These are phyloP conservation scores for Enteromius anoplus DNA, from an alignment of 2,797 vertebrate genomes.

Conservation along the genomic window DNA sequence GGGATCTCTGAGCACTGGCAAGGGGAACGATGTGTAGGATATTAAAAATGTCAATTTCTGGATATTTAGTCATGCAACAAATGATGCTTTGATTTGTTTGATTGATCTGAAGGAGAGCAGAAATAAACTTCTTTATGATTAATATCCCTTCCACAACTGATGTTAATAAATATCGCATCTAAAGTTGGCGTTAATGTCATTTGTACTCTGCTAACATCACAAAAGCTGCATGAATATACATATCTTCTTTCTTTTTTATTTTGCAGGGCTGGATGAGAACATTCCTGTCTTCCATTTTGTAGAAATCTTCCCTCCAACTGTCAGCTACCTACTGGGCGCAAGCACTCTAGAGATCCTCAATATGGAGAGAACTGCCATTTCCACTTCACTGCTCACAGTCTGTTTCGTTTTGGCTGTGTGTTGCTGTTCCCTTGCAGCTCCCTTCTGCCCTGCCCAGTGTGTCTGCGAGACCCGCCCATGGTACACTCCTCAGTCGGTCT, in stretches of 20 bases:
- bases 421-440: constrained; percentile 52
- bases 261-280: constrained; percentile 57
- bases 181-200: constrained; percentile 10
- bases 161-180: constrained; percentile 5
- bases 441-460: constrained; percentile 80
- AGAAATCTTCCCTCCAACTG: constrained; percentile 46
- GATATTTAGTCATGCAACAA: constrained; percentile 3
- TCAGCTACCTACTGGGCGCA: constrained; percentile 48
- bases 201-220: constrained; percentile 19
- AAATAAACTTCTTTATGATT: neutral
- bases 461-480: constrained; percentile 85
- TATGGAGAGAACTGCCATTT: constrained; percentile 63
- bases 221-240: constrained; percentile 23
- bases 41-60: constrained; percentile 25
- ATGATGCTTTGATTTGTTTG: constrained; percentile 20
- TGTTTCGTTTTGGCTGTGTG: constrained; percentile 57
- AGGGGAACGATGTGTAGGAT: constrained; percentile 12
- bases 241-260: constrained; percentile 45
- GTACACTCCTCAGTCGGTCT: constrained; percentile 85
- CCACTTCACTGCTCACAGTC: constrained; percentile 53
- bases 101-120: constrained; percentile 20
- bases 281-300: constrained; percentile 40
- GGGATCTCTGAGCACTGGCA: constrained; percentile 3
- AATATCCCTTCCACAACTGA: neutral
- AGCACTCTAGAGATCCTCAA: constrained; percentile 56